phyloP scores from a whole-genome alignment of 2,888 invertebrate species.

The Mellilla xanthometata region DNA sequence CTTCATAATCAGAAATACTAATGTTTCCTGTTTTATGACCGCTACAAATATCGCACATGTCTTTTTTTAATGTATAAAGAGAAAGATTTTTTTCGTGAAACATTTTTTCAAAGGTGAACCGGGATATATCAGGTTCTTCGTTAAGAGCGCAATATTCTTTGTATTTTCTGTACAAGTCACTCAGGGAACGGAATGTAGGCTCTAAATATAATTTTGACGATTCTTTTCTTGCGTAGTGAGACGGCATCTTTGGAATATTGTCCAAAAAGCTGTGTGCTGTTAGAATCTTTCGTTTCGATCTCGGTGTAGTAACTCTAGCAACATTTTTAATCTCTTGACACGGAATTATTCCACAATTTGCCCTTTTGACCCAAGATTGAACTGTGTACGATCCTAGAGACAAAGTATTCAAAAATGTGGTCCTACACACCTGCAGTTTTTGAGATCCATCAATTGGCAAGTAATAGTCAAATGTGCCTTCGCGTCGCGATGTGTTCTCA shows the following conservation, averaged over 20 bases:
- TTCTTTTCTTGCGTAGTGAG: neutral
- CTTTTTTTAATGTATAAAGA: conserved; percentile 21
- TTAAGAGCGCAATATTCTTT: conserved; percentile 24
- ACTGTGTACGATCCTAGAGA: too few relatives aligned
- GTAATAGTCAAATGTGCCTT: too few relatives aligned
- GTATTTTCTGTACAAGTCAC: conserved; percentile 26
- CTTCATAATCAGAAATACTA: conserved; percentile 17
- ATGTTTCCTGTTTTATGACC: conserved; percentile 29
- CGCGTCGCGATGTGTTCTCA: too few relatives aligned
- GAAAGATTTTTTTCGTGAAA: conserved; percentile 22
- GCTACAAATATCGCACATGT: conserved; percentile 29
- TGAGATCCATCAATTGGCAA: too few relatives aligned
- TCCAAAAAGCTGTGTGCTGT: neutral
- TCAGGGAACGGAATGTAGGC: conserved; percentile 3
- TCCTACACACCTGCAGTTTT: too few relatives aligned
- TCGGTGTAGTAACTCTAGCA: too few relatives aligned
- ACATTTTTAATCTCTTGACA: too few relatives aligned
- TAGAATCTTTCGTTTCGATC: too few relatives aligned
- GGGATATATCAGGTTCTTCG: conserved; percentile 7
- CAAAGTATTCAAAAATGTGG: too few relatives aligned
- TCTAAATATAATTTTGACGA: conserved; percentile 25
- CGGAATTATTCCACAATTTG: too few relatives aligned
- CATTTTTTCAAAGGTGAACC: conserved; percentile 29
- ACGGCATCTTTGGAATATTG: neutral
- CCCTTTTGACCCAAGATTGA: too few relatives aligned